Evolutionary conservation across 2,113 vertebrate species (phyloP), one percentile per base, ranked within the genome.

Genomic region (Todiramphus saurophagus): DNA sequence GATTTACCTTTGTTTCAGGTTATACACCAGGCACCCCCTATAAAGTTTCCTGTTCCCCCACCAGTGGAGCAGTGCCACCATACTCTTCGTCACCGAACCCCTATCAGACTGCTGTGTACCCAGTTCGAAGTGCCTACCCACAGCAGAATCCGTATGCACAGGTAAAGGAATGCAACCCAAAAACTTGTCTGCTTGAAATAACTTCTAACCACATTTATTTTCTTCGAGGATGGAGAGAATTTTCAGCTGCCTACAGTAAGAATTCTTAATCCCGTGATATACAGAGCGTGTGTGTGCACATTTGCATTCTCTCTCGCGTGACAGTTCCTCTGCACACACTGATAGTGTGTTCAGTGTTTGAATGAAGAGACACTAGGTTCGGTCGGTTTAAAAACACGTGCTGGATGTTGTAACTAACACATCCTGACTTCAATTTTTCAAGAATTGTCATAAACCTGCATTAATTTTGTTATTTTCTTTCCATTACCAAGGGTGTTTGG

Each of bases 11-110:
- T 95, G 56, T 98, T 98, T 8, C 95, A 98, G 99, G 99, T 96
- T 99, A 99, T 24, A 98, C 98, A 53, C 98, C 99, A 30, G 99
- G 99, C 84, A 99, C 99, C 86, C 99, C 99, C 3, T 99, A 99
- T 96, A 99, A 99, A 98, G 99, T 99, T 95, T 99, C 99, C 94
- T 99, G 99, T 97, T 99, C 99, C 72, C 99, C 99, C 75, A 99
- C 98, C 89, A 99, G 99, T 21, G 99, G 99, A 73, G 98, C 98
- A 21, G 98, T 99, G 85, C 99, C 99, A 11, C 99, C 99, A 0
- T 99, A 99, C 58, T 99, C 99, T 12, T 99, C 99, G 1, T 99
- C 99, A 30, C 99, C 99, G 3, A 99, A 98, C 91, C 99, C 99
- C 33, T 99, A 99, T 87, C 98, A 98, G 94, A 98, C 99, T 43